Base-by-base conservation (phyloP, 2,113 vertebrate species). In the Hypocryptadius cinnamomeus region DNA sequence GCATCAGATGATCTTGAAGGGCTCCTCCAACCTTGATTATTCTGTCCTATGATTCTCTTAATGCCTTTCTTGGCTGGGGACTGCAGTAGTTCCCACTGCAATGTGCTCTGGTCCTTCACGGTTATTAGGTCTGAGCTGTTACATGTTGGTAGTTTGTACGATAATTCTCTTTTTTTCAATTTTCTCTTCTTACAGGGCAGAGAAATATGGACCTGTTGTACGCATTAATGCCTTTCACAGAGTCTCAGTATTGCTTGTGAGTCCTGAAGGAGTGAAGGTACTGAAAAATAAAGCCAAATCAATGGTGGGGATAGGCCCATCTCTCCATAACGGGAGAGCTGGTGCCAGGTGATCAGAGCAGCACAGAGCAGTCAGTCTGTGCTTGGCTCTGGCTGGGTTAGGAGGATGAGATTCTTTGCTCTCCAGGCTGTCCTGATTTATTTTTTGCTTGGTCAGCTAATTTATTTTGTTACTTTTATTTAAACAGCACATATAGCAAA, bases 201-300 rank as follows among this genome's bases (percentile, higher is more conserved):
- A 98, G 89, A 94, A 96, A 63, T 98, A 98, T 0, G 98, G 98
- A 42, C 97, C 98, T 4, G 31, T 98, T 8, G n/a, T 98, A 39
- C 95, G 98, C 44, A 4, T 98, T 33, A 98, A 98, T 45, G 94
- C 92, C 86, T 97, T 98, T 81, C 97, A 98, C 85, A 97, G 96
- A 93, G 84, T 97, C 54, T 87, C 93, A 1, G 10, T 98, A 61
- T 45, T 98, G 54, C 8, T 98, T 88, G 74, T 97, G 2, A 97
- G 95, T 74, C 98, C 98, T 2, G 98, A 98, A 95, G 97, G 97
- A 11, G 97, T 98, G 87, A 98, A 98, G 98, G 98, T 98, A 98
- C 83, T 95, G 40, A 48, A 70, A 68, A 78, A 81, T 50, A 87
- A 81, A 93, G 42, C 33, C 5, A 3, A 60, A 74, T 51, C 2